These are phyloP conservation scores for Furcula furcula DNA, from an alignment of 2,888 invertebrate species.

Conservation along the genomic window DNA sequence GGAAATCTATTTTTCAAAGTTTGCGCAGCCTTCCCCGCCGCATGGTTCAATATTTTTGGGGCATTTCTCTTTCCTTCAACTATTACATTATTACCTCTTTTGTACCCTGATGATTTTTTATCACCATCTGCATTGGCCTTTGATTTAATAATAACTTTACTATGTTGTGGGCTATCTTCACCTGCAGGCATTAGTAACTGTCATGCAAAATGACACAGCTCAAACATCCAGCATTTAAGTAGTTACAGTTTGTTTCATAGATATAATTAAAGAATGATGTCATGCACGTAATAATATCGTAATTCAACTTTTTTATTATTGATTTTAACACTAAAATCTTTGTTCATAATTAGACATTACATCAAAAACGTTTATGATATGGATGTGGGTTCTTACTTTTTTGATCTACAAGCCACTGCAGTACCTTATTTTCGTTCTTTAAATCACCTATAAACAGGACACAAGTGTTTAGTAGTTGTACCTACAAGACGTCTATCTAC, in stretches of 20 bases:
- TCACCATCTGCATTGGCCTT: conserved; percentile 79
- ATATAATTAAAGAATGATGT: conserved; percentile 72
- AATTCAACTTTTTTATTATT: conserved; percentile 37
- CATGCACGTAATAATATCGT: conserved; percentile 69
- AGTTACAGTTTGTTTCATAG: conserved; percentile 49
- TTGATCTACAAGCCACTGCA: conserved; percentile 97
- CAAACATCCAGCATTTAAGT: conserved; percentile 77
- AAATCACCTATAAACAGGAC: conserved; percentile 91
- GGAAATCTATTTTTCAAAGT: conserved; percentile 55
- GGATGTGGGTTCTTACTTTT: conserved; percentile 94
- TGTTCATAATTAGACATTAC: conserved; percentile 26
- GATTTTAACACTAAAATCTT: conserved; percentile 31
- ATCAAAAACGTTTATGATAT: conserved; percentile 61
- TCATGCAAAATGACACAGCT: conserved; percentile 83
- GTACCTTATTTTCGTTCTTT: conserved; percentile 96
- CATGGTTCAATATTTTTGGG: conserved; percentile 36
- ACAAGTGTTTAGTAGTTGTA: conserved; percentile 38
- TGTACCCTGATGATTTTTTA: conserved; percentile 59
- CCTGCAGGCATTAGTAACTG: conserved; percentile 83
- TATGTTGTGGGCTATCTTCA: conserved; percentile 78
- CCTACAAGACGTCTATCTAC: conserved; percentile 2
- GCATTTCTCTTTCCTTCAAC: conserved; percentile 33
- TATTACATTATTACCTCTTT: conserved; percentile 41
- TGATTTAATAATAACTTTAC: conserved; percentile 72
- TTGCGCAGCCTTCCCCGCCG: conserved; percentile 56